These are phyloP conservation scores for Notarius quadriscutis DNA, from an alignment of 2,113 vertebrate genomes.

Conservation along the genomic window DNA sequence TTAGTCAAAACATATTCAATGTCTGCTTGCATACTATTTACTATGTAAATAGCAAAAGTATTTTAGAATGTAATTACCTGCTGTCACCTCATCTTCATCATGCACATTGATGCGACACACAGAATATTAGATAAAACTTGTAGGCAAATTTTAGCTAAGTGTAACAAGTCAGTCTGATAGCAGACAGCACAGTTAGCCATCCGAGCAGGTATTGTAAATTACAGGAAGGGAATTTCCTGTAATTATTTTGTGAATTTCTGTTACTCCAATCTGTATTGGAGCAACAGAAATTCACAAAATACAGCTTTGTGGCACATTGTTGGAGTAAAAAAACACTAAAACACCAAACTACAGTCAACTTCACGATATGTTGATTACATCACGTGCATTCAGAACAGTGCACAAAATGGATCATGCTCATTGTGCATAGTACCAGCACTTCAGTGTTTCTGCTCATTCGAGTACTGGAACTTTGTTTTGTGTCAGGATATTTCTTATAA, in stretches of 20 bases:
- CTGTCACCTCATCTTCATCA: neutral
- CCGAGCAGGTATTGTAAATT: neutral
- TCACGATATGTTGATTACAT: neutral
- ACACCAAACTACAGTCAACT: neutral
- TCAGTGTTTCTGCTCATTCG: neutral
- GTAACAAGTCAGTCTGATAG: neutral
- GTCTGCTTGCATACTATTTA: neutral
- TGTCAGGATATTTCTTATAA: neutral
- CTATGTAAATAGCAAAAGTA: neutral
- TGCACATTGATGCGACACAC: too few relatives aligned
- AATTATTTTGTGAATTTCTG: too few relatives aligned
- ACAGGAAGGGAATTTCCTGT: neutral
- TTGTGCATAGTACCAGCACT: neutral
- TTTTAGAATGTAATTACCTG: neutral
- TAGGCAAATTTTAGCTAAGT: neutral
- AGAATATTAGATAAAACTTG: too few relatives aligned
- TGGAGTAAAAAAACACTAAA: neutral
- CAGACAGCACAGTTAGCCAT: too few relatives aligned
- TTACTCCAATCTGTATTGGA: too few relatives aligned
- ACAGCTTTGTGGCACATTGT: too few relatives aligned
- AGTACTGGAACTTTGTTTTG: neutral
- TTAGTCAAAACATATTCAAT: neutral
- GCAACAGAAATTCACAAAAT: too few relatives aligned
- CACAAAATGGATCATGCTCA: neutral
- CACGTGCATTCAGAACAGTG: neutral